Percentiles rank a stretch among this genome's conserved stretches.
Evolutionary conservation across 2,113 vertebrate species (phyloP).

Genomic region (Chaetodon trifascialis): DNA sequence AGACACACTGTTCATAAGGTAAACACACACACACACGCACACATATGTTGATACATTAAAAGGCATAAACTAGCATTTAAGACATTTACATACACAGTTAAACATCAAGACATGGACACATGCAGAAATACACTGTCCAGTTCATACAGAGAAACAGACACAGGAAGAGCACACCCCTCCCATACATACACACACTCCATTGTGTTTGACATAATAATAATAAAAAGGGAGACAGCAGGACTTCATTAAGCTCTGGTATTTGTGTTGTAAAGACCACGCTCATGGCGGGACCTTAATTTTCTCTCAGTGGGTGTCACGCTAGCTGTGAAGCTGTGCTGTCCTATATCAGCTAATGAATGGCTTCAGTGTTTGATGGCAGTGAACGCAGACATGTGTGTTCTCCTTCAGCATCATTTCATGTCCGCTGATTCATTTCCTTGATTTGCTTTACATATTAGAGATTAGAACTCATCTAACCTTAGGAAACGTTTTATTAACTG

Average conservation of each 20-base stretch:
- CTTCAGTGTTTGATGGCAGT: constrained; percentile 21
- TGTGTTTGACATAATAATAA: constrained; percentile 24
- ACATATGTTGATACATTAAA: background rate
- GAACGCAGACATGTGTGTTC: background rate
- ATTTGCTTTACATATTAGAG: background rate
- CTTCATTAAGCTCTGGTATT: constrained; percentile 18
- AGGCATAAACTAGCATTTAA: background rate
- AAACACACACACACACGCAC: constrained; percentile 14
- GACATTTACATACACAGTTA: background rate
- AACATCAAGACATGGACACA: background rate
- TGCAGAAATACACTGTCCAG: background rate
- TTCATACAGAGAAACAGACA: constrained; percentile 5
- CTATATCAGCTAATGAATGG: constrained; percentile 20
- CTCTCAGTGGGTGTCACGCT: constrained; percentile 22
- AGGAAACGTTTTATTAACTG: background rate
- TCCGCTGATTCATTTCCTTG: background rate
- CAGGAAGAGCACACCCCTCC: background rate
- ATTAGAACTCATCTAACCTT: background rate
- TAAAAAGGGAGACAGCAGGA: constrained; percentile 1
- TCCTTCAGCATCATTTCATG: background rate
- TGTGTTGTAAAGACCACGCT: background rate
- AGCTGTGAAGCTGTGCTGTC: constrained; percentile 5
- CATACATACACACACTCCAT: background rate
- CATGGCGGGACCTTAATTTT: constrained; percentile 13
- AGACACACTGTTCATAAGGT: constrained; percentile 25